Base-by-base conservation (phyloP, 2,113 vertebrate genomes). In the Amblyornis subalaris region DNA sequence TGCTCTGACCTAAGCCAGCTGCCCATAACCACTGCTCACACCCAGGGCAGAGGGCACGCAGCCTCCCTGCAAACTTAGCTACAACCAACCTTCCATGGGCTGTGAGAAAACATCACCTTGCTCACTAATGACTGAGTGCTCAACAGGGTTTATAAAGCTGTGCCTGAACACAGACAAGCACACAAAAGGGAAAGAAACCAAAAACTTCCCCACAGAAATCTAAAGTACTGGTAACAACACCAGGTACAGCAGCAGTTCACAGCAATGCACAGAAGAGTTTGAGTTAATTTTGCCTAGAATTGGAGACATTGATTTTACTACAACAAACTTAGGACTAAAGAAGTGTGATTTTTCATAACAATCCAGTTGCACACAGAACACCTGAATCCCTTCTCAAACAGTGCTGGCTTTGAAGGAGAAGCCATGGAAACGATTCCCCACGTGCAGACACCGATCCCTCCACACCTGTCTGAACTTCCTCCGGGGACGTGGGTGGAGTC, bases 401-500 rank as follows among this genome's bases (percentile, higher is more conserved):
- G 9, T 15, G 60, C 44, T 7, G 67, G 31, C 10, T n/a, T 35
- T 55, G 15, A 13, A 67, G 50, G 7, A 65, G 29, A 12, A 48
- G 21, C 51, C 74, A 35, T 4, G 23, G 40, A 26, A 67, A 72
- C 2, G 0, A 47, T 45, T 57, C 48, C 47, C 31, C 4, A 0
- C 3, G 1, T 1, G 18, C 69, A 58, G 19, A 67, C 92, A 16
- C 1, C 75, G 14, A 54, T 54, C 57, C 76, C 36, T 20, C 12
- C 69, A 48, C 98, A 99, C 99, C 99, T 99, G 99, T 98, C 92
- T 99, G 99, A 74, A 98, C 98, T 88, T 99, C 99, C 97, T 99
- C 99, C 16, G 99, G 99, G 88, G 99, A 99, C 14, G 99, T 99
- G 36, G 99, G 99, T 93, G 99, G 99, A 73, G 99, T 99, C 84